These are phyloP conservation scores for Psettodes erumei DNA, from an alignment of 2,113 vertebrate species.

Conservation along the genomic window DNA sequence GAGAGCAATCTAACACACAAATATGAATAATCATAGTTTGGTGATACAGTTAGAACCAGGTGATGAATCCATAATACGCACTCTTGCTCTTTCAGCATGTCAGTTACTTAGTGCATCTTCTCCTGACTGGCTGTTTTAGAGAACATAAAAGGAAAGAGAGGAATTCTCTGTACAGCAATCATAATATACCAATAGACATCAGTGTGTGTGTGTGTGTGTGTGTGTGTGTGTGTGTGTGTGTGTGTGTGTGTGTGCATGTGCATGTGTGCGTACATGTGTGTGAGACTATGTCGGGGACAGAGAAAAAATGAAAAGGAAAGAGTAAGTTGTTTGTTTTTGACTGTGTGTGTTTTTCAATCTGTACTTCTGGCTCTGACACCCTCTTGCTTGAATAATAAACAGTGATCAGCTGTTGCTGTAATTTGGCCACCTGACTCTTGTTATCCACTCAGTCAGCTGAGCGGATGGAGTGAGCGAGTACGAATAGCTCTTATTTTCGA, in stretches of 20 bases:
- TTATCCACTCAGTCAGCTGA: constrained; percentile 43
- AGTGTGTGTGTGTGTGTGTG: constrained; percentile 10
- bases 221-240: constrained; percentile 4
- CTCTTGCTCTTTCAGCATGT: constrained; percentile 25
- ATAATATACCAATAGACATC: constrained; percentile 30
- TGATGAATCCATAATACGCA: constrained; percentile 22
- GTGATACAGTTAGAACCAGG: constrained; percentile 19
- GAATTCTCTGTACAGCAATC: constrained; percentile 45
- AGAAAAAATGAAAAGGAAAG: constrained; percentile 27
- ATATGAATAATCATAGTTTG: neutral
- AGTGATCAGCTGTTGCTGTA: constrained; percentile 63
- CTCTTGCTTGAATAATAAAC: constrained; percentile 68
- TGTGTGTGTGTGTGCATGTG: neutral
- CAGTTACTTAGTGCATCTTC: constrained; percentile 33
- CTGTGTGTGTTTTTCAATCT: constrained; percentile 40
- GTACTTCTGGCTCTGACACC: constrained; percentile 44
- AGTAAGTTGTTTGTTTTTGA: constrained; percentile 46
- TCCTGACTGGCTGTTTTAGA: constrained; percentile 33
- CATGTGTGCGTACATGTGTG: too few species aligned
- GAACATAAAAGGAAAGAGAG: constrained; percentile 40
- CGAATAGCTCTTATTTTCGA: constrained; percentile 20
- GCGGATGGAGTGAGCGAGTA: constrained; percentile 3
- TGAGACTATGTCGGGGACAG: neutral
- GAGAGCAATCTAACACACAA: constrained; percentile 4
- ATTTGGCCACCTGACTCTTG: constrained; percentile 60